Percentiles rank a stretch among this genome's conserved stretches.
Conservation (phyloP, 1,140 invertebrate genomes). For the Platyscapa corneri region DNA sequence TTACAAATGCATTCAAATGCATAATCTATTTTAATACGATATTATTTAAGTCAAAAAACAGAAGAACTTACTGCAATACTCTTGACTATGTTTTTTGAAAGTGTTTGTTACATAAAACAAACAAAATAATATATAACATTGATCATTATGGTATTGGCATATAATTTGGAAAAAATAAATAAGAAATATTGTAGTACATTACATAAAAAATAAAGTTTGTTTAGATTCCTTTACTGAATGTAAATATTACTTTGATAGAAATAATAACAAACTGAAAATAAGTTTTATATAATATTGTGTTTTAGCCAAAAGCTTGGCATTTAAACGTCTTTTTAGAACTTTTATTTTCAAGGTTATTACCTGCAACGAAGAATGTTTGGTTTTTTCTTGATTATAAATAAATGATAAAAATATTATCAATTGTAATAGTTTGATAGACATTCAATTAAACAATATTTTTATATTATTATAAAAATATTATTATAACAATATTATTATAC, state of each 20-base stretch:
- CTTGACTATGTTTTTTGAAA: too few relatives aligned
- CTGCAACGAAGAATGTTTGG: neutral
- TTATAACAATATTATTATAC: too few relatives aligned
- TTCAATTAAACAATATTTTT: neutral
- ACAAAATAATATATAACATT: neutral
- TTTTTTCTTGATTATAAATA: neutral
- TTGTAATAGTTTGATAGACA: neutral
- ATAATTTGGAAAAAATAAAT: neutral
- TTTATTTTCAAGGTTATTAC: conserved; percentile 39
- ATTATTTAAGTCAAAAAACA: too few relatives aligned
- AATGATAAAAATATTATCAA: neutral
- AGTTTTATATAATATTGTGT: conserved; percentile 37
- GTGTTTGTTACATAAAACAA: neutral
- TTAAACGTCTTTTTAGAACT: conserved; percentile 29
- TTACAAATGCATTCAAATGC: neutral
- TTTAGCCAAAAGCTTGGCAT: conserved; percentile 35
- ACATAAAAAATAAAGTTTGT: neutral
- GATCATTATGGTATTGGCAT: neutral
- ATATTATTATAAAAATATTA: too few relatives aligned
- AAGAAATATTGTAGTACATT: neutral
- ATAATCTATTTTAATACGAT: neutral
- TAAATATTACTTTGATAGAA: conserved; percentile 20
- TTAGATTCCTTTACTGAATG: neutral
- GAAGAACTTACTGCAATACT: too few relatives aligned
- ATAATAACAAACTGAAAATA: conserved; percentile 26